phyloP scores from a whole-genome alignment of 2,888 invertebrate species.

The Xestia rhomboidea region DNA sequence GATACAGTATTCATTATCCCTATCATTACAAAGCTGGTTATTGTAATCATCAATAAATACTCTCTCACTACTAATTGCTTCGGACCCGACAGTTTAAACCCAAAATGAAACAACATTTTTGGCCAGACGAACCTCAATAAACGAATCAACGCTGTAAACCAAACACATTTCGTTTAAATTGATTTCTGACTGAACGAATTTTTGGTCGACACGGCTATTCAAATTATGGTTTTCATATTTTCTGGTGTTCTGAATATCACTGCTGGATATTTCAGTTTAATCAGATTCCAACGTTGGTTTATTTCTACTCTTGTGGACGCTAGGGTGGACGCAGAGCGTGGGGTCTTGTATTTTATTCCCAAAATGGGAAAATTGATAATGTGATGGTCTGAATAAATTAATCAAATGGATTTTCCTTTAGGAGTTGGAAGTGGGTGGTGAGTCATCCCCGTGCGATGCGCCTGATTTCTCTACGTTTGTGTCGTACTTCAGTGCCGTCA shows the following conservation, averaged over 20 bases:
- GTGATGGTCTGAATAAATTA: background rate
- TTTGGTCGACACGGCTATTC: background rate
- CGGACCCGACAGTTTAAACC: background rate
- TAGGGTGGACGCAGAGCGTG: background rate
- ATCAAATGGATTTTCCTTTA: background rate
- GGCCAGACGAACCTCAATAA: background rate
- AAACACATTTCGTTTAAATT: constrained; percentile 33
- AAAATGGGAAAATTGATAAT: background rate
- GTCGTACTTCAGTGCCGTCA: background rate
- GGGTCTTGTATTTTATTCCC: background rate
- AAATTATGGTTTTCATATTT: background rate
- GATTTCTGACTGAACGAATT: constrained; percentile 18
- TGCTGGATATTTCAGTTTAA: no score
- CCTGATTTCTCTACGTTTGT: background rate
- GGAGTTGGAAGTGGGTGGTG: background rate
- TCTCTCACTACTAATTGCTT: constrained; percentile 30
- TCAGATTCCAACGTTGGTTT: background rate
- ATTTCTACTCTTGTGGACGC: no score
- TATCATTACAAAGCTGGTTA: constrained; percentile 7
- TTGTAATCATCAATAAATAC: background rate
- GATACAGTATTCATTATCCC: constrained; percentile 5
- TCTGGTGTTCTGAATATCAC: background rate
- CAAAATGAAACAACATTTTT: constrained; percentile 26
- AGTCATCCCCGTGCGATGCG: background rate
- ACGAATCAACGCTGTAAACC: constrained; percentile 21